phyloP scores from a whole-genome alignment of 2,113 vertebrate genomes.

The Erythrocercus mccallii region DNA sequence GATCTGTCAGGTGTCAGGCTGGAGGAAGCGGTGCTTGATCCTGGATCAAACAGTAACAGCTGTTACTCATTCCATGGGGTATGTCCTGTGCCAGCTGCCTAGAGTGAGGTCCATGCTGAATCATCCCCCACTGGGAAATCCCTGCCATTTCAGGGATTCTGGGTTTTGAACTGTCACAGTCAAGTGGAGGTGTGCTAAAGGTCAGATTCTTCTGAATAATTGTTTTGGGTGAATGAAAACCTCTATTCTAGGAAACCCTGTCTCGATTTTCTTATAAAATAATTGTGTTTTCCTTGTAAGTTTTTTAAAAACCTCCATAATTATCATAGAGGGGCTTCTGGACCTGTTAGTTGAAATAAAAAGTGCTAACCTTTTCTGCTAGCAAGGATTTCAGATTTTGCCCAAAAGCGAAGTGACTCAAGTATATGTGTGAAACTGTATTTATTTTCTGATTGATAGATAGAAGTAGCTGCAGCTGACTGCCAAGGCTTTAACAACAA shows the following conservation, averaged over 20 bases:
- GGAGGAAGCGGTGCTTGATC: background rate
- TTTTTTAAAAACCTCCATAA: background rate
- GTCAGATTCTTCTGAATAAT: background rate
- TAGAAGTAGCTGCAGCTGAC: background rate
- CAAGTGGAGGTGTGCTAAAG: background rate
- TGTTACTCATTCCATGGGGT: accelerated
- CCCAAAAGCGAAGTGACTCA: background rate
- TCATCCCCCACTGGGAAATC: background rate
- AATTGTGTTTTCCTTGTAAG: background rate
- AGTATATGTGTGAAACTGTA: background rate
- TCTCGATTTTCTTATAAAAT: background rate
- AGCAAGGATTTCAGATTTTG: background rate
- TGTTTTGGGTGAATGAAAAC: background rate
- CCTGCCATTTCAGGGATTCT: background rate
- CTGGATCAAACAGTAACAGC: background rate
- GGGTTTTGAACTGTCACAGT: background rate
- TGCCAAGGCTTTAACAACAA: background rate
- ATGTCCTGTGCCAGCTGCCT: background rate
- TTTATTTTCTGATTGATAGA: background rate
- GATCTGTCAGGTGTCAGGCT: background rate
- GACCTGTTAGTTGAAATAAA: background rate
- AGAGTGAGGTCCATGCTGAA: background rate
- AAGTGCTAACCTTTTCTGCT: background rate
- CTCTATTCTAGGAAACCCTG: background rate
- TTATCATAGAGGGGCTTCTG: background rate